Conservation (phyloP, 1,140 invertebrate genomes). For the Achroia grisella region DNA sequence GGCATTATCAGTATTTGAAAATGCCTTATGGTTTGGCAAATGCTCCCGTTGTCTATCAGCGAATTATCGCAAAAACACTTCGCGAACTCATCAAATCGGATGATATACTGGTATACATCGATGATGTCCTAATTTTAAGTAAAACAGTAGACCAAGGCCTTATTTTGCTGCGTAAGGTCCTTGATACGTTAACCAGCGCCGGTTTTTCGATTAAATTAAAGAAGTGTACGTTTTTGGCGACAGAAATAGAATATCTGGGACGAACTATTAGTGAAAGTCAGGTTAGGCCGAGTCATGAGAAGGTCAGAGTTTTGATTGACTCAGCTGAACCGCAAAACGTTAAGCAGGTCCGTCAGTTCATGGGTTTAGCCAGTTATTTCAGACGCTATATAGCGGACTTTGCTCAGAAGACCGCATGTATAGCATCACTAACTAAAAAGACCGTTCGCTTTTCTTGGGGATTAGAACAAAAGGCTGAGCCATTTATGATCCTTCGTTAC, state of each 20-base stretch:
- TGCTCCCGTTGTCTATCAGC: conserved; percentile 4
- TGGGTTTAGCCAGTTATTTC: conserved; percentile 41
- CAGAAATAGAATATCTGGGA: conserved; percentile 22
- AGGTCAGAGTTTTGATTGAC: conserved; percentile 36
- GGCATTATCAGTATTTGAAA: conserved; percentile 10
- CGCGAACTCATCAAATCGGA: not conserved
- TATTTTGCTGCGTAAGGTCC: not conserved
- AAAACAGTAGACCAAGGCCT: conserved; percentile 3
- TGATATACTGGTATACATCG: conserved; percentile 5
- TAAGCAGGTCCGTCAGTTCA: conserved; percentile 33
- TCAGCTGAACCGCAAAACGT: conserved; percentile 30
- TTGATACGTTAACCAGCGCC: not conserved
- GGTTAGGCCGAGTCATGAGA: conserved; percentile 29
- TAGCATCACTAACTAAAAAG: not conserved
- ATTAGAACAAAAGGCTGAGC: not conserved
- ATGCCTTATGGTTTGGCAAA: conserved; percentile 12
- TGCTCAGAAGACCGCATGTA: not conserved
- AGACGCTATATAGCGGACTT: conserved; percentile 20
- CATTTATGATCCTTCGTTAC: conserved; percentile 8
- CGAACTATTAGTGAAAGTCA: conserved; percentile 19
- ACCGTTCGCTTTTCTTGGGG: not conserved
- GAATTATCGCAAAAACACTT: not conserved
- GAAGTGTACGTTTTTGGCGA: conserved; percentile 8
- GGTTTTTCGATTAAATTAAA: conserved; percentile 10
- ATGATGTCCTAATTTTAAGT: conserved; percentile 7